Conservation (phyloP, 1,140 invertebrate species). For the Gonatopus flavifemur region DNA sequence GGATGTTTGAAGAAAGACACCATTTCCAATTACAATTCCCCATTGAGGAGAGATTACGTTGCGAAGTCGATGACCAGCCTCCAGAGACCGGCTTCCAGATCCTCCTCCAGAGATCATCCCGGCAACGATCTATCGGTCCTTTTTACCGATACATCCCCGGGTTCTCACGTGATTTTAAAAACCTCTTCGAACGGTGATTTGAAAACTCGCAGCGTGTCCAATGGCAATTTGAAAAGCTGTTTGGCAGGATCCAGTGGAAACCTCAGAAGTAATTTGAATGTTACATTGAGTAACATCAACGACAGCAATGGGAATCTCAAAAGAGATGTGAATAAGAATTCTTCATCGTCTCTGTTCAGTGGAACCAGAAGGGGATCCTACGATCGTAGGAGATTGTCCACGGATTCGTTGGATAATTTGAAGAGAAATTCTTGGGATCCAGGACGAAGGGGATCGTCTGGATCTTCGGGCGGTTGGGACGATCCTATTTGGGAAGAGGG, state of each 20-base stretch:
- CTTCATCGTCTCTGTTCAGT: slow-evolving; percentile 28
- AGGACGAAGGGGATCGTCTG: slow-evolving; percentile 63
- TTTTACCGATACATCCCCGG: slow-evolving; percentile 26
- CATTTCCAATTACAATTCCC: slow-evolving; percentile 50
- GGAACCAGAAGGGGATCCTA: slow-evolving; percentile 54
- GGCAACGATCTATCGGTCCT: slow-evolving; percentile 31
- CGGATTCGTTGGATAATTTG: slow-evolving; percentile 69
- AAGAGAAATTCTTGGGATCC: slow-evolving; percentile 71
- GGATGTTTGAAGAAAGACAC: slow-evolving; percentile 62
- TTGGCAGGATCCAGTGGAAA: slow-evolving; percentile 47
- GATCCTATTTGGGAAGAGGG: slow-evolving; percentile 61
- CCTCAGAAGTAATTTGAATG: slow-evolving; percentile 44
- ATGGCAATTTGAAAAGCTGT: slow-evolving; percentile 45
- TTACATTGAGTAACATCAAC: slow-evolving; percentile 50
- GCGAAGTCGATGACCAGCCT: slow-evolving; percentile 52
- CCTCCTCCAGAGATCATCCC: slow-evolving; percentile 36
- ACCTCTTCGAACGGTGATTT: slow-evolving; percentile 19
- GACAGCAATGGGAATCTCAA: slow-evolving; percentile 48
- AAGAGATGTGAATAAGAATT: slow-evolving; percentile 28
- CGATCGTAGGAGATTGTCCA: slow-evolving; percentile 65
- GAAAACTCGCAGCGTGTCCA: slow-evolving; percentile 31
- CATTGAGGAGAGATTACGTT: slow-evolving; percentile 54
- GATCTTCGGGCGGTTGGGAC: slow-evolving; percentile 62
- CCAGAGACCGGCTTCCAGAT: slow-evolving; percentile 41
- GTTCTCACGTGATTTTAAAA: slow-evolving; percentile 28